Evolutionary conservation across 1,140 invertebrate species (phyloP), one percentile per base, ranked within the genome.

Genomic region (Drosophila tropicalis): DNA sequence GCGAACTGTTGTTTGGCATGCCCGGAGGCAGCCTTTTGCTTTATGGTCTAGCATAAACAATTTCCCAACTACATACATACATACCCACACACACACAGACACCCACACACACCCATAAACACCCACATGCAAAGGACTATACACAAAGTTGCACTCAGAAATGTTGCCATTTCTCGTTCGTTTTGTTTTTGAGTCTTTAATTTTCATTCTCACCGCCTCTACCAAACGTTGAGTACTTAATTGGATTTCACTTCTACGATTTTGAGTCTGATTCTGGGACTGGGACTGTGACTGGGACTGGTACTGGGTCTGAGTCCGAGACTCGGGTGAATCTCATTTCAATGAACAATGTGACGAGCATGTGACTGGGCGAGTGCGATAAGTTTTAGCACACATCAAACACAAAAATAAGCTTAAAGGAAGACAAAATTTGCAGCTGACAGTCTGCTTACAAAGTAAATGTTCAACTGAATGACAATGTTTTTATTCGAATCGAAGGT

Each of bases 11-110:
- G 44, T 51, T 51, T 51, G 44, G 19, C 9, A 51, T 36, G 10
- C 32, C 56, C 58, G 17, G 39, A 62, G 58, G 58, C 58, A 40
- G 15, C 58, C 17, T 39, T 39, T 62, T 41, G 34, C 58, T 62
- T 62, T 39, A 62, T 22, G 17, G 58, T 41, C 12, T n/a, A 40
- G 13, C 40, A 51, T 64, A 22, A 44, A 54, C 29, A 64, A 47
- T 51, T 54, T 51, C 47, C 17, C 44, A 22, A 65, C 19, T 15
- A 56, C 17, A 39, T 6, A 25, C 15, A 25, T 10, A 13, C 17
- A 13, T 10, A 5, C 47, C 7, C 17, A 19, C 22, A 17, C 15
- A 34, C 29, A n/a, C n/a, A 65, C 34, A 64, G 12, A 15, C 29
- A 29, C n/a, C 0, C 44, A 17, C 15, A 32, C 19, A 32, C 7